phyloP scores from a whole-genome alignment of 2,888 invertebrate genomes.

The Cataglyphis cursor region DNA sequence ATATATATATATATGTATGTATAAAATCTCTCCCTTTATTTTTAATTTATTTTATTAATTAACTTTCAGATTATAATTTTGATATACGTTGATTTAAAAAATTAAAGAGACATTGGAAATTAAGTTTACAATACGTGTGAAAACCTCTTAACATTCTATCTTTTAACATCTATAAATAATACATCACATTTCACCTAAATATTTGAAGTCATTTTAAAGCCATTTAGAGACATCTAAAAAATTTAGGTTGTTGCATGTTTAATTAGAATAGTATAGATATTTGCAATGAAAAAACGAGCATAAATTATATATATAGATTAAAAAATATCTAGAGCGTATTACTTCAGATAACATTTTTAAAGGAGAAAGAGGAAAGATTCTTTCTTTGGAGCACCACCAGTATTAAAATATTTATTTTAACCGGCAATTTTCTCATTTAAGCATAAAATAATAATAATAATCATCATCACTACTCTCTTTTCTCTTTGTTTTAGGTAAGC shows the following conservation, averaged over 20 bases:
- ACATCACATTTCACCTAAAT: not conserved
- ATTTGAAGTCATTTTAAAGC: not conserved
- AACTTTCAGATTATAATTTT: not conserved
- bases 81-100: not conserved
- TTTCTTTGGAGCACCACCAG: not conserved
- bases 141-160: not conserved
- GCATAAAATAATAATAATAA: slow-evolving; percentile 48
- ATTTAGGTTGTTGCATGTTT: not conserved
- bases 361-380: no score
- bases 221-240: not conserved
- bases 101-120: slow-evolving; percentile 11
- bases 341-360: not conserved
- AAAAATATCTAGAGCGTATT: not conserved
- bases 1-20: no score
- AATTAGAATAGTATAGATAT: not conserved
- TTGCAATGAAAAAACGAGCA: not conserved
- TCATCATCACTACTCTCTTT: slow-evolving; percentile 18
- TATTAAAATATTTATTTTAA: slow-evolving; percentile 19
- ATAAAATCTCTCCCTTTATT: not conserved
- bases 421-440: slow-evolving; percentile 44
- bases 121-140: not conserved
- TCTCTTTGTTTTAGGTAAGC: slow-evolving; percentile 68
- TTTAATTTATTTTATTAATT: not conserved
- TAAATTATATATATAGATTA: not conserved
- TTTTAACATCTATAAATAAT: not conserved